phyloP scores from a whole-genome alignment of 2,113 vertebrate genomes.

The Triplophysa dalaica region DNA sequence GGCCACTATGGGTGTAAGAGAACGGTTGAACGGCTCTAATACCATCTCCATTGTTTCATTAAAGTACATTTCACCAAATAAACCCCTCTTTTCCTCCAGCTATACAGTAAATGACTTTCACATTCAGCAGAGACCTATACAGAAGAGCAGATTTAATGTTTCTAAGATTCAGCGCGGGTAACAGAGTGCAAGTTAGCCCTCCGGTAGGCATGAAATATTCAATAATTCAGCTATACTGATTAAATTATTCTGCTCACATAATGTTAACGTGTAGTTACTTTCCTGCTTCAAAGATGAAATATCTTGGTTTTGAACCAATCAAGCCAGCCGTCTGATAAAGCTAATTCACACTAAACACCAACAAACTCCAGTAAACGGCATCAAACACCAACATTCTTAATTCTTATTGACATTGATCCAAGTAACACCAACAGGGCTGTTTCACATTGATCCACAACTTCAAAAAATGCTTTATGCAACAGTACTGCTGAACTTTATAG shows the following conservation, averaged over 20 bases:
- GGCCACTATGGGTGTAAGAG: background rate
- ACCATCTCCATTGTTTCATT: constrained; percentile 23
- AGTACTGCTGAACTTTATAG: no score
- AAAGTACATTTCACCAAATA: constrained; percentile 12
- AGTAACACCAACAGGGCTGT: no score
- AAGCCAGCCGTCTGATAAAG: no score
- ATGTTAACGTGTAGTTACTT: background rate
- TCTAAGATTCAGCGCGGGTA: background rate
- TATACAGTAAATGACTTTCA: background rate
- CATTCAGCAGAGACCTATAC: background rate
- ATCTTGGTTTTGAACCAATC: no score
- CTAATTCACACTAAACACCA: no score
- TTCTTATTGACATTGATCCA: no score
- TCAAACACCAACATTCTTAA: no score
- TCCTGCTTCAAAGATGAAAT: no score
- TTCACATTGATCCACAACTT: no score
- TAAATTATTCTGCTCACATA: background rate
- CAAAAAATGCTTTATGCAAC: no score
- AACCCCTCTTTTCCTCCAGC: background rate
- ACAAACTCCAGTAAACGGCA: no score
- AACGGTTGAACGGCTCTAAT: background rate
- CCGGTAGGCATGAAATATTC: background rate
- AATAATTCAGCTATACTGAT: background rate
- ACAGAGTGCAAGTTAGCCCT: background rate
- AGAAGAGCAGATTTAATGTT: constrained; percentile 7